These are phyloP conservation scores for Drosophila leonis DNA, from an alignment of 2,888 invertebrate genomes.

Conservation along the genomic window DNA sequence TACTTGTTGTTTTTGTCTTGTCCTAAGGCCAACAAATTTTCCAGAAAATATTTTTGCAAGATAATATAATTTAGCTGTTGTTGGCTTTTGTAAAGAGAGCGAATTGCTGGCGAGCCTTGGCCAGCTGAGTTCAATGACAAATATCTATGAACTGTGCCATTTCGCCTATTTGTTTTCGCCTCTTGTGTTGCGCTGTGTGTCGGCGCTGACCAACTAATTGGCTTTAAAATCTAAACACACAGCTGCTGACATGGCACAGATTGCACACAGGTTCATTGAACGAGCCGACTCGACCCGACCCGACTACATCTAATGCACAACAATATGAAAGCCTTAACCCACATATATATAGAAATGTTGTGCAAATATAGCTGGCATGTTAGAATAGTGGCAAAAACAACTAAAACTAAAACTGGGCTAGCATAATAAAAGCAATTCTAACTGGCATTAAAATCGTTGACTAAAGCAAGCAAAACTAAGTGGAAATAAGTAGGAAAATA, in stretches of 20 bases:
- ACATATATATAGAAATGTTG: constrained; percentile 34
- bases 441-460: not conserved
- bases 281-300: constrained; percentile 1
- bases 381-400: not conserved
- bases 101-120: constrained; percentile 38
- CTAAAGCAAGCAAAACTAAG: not conserved
- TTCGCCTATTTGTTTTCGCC: constrained; percentile 25
- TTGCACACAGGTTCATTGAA: constrained; percentile 43
- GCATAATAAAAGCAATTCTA: constrained; percentile 3
- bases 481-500: not conserved
- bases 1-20: not conserved
- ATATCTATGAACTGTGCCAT: constrained; percentile 45
- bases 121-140: constrained; percentile 57
- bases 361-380: constrained; percentile 6
- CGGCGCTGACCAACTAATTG: constrained; percentile 63
- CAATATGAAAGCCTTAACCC: constrained; percentile 56
- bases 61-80: not conserved
- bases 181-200: not conserved
- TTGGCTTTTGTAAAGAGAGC: not conserved
- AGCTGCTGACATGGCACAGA: constrained; percentile 61
- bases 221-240: constrained; percentile 72
- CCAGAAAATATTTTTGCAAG: constrained; percentile 3
- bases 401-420: constrained; percentile 5
- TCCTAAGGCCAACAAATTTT: not conserved
- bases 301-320: constrained; percentile 7